Percentiles rank a stretch among this genome's conserved stretches.
Conservation (phyloP, 2,113 vertebrate genomes). For the Apodemus speciosus region DNA sequence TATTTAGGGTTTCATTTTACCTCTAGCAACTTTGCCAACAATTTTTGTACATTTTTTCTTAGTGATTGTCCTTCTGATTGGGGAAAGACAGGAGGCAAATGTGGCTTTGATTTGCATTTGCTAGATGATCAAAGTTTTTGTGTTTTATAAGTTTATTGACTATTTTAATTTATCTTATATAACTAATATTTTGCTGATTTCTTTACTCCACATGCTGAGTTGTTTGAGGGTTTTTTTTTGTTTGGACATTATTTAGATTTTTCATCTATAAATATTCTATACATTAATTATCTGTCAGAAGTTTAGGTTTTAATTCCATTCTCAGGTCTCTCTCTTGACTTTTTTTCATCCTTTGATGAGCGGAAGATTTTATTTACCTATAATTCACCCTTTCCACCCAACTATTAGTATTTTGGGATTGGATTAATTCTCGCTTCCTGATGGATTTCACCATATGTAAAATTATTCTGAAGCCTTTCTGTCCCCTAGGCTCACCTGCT, state of each 20-base stretch:
- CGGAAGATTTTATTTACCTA: not conserved
- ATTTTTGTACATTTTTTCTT: not conserved
- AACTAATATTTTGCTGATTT: not conserved
- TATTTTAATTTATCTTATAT: not conserved
- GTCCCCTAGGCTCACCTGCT: not conserved
- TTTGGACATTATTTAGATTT: not conserved
- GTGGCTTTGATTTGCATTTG: not conserved
- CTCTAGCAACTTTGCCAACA: not conserved
- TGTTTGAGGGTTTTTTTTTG: not conserved
- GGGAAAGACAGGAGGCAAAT: not conserved
- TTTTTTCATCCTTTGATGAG: not conserved
- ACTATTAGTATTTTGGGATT: not conserved
- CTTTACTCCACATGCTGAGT: not conserved
- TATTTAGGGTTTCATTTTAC: not conserved
- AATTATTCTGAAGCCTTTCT: slow-evolving; percentile 1
- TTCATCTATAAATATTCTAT: not conserved
- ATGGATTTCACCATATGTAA: not conserved
- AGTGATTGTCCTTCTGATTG: too few species aligned
- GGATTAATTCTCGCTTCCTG: not conserved
- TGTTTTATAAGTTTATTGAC: not conserved
- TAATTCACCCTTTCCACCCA: too few species aligned
- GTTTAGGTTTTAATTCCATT: not conserved
- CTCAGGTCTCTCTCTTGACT: not conserved
- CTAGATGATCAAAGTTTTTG: not conserved
- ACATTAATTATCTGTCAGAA: not conserved